Percentiles rank a stretch among this genome's conserved stretches.
Evolutionary conservation across 2,888 invertebrate species (phyloP).

Genomic region (Malthinus flaveolus): DNA sequence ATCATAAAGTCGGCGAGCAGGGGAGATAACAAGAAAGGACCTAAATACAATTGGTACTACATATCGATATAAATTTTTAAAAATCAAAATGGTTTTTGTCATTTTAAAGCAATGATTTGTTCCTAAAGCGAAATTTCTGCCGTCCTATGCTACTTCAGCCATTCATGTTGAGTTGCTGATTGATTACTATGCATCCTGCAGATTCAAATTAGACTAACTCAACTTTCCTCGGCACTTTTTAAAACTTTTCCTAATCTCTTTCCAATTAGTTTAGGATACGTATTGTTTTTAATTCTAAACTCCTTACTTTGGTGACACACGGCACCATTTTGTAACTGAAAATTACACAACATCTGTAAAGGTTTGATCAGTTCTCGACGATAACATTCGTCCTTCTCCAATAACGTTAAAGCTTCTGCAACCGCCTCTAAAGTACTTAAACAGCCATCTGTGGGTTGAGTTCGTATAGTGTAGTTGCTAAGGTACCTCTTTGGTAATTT

Average conservation of each 20-base stretch:
- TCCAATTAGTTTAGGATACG: conserved; percentile 79
- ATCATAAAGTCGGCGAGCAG: too few relatives aligned
- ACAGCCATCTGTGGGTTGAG: conserved; percentile 90
- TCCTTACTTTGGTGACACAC: conserved; percentile 93
- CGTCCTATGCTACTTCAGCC: too few relatives aligned
- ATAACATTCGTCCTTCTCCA: conserved; percentile 72
- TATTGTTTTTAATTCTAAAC: conserved; percentile 77
- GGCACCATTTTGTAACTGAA: conserved; percentile 88
- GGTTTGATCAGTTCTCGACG: conserved; percentile 74
- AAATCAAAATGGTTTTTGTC: too few relatives aligned
- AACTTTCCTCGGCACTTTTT: conserved; percentile 42
- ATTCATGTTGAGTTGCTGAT: too few relatives aligned
- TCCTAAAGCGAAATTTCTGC: too few relatives aligned
- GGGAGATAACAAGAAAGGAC: too few relatives aligned
- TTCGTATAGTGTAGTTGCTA: conserved; percentile 90
- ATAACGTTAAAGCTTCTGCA: conserved; percentile 73
- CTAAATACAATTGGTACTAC: too few relatives aligned
- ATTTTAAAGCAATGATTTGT: too few relatives aligned
- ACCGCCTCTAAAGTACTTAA: conserved; percentile 89
- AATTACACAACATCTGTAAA: conserved; percentile 80
- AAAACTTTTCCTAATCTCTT: conserved; percentile 69
- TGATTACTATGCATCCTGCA: too few relatives aligned
- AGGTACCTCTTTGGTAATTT: conserved; percentile 72
- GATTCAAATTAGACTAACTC: not conserved
- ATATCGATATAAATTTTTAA: too few relatives aligned